These are phyloP conservation scores for Zonotrichia leucophrys DNA, from an alignment of 2,113 vertebrate genomes.

Conservation along the genomic window DNA sequence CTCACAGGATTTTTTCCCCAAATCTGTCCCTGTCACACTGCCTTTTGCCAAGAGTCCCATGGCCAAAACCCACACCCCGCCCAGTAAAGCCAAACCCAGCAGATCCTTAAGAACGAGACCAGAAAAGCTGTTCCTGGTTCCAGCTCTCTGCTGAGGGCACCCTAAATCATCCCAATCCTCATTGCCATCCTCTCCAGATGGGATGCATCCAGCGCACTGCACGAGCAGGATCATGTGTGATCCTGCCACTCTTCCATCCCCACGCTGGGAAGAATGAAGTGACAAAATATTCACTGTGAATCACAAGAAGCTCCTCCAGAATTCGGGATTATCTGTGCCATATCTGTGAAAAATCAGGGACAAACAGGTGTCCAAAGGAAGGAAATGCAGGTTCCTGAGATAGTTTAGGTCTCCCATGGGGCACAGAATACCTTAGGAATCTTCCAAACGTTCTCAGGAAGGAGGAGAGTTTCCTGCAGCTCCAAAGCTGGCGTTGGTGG, in stretches of 20 bases:
- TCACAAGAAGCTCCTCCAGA: not conserved
- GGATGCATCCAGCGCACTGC: not conserved
- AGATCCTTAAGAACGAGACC: not conserved
- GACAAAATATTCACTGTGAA: slow-evolving; percentile 3
- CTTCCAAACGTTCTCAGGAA: not conserved
- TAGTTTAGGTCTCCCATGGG: not conserved
- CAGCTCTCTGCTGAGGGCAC: not conserved
- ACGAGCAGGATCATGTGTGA: not conserved
- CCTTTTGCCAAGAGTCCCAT: not conserved
- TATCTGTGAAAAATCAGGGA: not conserved
- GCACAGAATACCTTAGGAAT: not conserved
- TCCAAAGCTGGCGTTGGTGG: not conserved
- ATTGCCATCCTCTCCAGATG: not conserved
- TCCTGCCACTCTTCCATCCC: not conserved
- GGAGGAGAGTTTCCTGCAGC: not conserved
- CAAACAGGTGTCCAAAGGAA: not conserved
- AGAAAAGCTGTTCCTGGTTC: not conserved
- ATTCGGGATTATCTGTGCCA: not conserved
- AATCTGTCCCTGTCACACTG: fast-evolving
- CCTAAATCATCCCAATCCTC: not conserved
- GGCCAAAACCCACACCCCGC: not conserved
- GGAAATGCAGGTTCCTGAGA: not conserved
- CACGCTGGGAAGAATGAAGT: not conserved
- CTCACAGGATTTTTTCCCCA: not conserved
- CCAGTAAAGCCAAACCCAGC: not conserved